These are phyloP conservation scores for Ptychobarbus kaznakovi DNA, from an alignment of 2,797 vertebrate species.

Conservation along the genomic window DNA sequence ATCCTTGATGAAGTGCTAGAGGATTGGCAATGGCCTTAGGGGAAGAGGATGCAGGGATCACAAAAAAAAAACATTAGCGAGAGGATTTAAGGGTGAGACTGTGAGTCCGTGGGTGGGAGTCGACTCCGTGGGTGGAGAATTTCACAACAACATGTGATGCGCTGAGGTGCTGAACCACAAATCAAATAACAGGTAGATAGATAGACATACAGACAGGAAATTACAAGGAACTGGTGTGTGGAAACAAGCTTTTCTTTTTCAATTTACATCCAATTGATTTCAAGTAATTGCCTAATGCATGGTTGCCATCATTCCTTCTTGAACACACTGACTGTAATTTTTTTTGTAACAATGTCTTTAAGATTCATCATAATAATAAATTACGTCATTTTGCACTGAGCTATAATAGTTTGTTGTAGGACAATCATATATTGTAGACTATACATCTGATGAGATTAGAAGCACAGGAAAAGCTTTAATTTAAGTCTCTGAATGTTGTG, in stretches of 20 bases:
- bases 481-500: neutral
- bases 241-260: constrained; percentile 47
- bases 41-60: constrained; percentile 74
- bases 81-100: constrained; percentile 70
- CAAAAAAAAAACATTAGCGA: constrained; percentile 83
- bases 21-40: constrained; percentile 37
- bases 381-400: neutral
- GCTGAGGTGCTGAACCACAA: constrained; percentile 18
- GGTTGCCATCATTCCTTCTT: constrained; percentile 13
- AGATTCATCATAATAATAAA: constrained; percentile 21
- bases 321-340: neutral
- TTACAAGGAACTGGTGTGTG: constrained; percentile 31
- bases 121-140: constrained; percentile 47
- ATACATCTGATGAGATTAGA: constrained; percentile 5
- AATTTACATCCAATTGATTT: constrained; percentile 50
- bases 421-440: neutral
- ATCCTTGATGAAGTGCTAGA: constrained; percentile 51
- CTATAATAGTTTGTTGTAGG: neutral
- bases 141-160: constrained; percentile 39
- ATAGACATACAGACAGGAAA: constrained; percentile 36
- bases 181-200: constrained; percentile 31
- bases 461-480: neutral
- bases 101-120: constrained; percentile 64
- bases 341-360: neutral
- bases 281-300: constrained; percentile 45